Evolutionary conservation across 2,797 vertebrate species (phyloP), one percentile per base, ranked within the genome.

Genomic region (Gymnothorax javanicus): DNA sequence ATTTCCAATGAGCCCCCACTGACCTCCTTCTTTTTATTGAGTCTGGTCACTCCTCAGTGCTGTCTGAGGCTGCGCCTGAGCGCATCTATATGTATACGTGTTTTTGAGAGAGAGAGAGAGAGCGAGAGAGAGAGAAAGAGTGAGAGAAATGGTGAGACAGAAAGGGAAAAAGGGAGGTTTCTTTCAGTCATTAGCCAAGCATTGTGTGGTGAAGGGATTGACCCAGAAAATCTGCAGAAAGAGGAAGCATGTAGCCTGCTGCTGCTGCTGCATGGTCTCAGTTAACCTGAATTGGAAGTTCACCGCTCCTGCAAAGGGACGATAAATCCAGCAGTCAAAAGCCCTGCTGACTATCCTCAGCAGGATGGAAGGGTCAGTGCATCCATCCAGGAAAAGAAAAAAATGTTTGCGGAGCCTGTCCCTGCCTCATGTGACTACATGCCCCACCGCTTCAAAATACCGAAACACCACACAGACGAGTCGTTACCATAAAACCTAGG

Each of bases 241-340:
- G 43, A 33, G 20, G 43, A 77, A 52, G 33, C 33, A 52, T 17
- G 77, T 54, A 23, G 12, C 77, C 52, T 81, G 77, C 77, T 33
- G 52, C 52, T 33, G 52, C 52, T 81, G 77, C 77, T 56, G 77
- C 25, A 52, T 81, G 50, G 77, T 81, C 77, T 54, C 77, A 81
- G 77, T 81, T 81, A 56, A 25, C 77, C 77, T 56, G 77, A 56
- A 81, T 56, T 20, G 52, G n/a, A 52, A 81, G 77, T 81, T 81
- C 77, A 81, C 50, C 9, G 50, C 50, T 54, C 52, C 77, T 81
- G 77, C 50, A 56, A 56, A 56, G 77, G 77, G 77, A 56, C 25
- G 52, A 81, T 81, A 54, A 81, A 81, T 81, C 77, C 56, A 81
- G 33, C 43, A 43, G 73, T 77, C 73, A 77, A 77, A 77, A 52